Conservation (phyloP, 2,797 vertebrate species). For the Synaphobranchus kaupii region DNA sequence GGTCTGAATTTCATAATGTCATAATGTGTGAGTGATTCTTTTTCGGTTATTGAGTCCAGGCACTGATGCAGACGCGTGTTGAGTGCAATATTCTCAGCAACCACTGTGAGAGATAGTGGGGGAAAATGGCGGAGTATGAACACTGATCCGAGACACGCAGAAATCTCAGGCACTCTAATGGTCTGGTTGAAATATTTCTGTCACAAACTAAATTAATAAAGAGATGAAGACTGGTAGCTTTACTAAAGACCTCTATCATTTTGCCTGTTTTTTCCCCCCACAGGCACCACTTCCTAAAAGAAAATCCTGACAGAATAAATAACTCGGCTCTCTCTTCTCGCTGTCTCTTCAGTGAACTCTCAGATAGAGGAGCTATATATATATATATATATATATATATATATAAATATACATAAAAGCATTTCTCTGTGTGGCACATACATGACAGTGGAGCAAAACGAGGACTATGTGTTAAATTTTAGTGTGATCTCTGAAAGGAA, state of each 20-base stretch:
- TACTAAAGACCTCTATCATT: not conserved
- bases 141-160: not conserved
- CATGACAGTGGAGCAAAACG: not conserved
- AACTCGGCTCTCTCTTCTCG: not conserved
- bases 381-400: too few species aligned
- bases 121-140: not conserved
- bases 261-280: not conserved
- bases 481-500: not conserved
- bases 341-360: not conserved
- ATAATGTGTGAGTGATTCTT: not conserved
- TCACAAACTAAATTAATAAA: not conserved
- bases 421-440: not conserved
- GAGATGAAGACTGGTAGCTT: not conserved
- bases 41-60: not conserved
- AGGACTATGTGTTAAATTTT: slow-evolving; percentile 4
- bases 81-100: not conserved
- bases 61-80: not conserved
- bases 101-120: not conserved
- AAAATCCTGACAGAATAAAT: slow-evolving; percentile 12
- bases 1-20: not conserved
- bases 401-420: not conserved
- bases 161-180: not conserved
- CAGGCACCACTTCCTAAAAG: not conserved
- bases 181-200: not conserved
- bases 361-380: not conserved